Conservation (phyloP, 2,797 vertebrate species). For the Potorous gilbertii region DNA sequence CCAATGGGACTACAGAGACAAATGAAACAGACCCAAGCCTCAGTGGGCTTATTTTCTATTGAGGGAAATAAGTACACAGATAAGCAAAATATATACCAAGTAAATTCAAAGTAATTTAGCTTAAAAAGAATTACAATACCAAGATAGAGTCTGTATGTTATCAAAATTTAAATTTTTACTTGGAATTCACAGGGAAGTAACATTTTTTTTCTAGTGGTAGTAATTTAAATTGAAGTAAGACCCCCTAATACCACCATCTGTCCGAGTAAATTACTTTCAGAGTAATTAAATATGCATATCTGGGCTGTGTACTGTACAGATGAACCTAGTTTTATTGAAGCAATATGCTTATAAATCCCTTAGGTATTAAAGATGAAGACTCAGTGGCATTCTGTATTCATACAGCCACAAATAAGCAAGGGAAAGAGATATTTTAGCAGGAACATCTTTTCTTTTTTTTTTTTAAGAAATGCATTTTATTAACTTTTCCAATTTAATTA, state of each 20-base stretch:
- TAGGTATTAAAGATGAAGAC: conserved; percentile 84
- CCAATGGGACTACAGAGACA: not conserved
- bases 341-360: conserved; percentile 88
- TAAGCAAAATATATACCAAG: conserved; percentile 71
- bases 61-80: not conserved
- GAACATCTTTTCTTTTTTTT: conserved; percentile 75
- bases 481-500: conserved; percentile 79
- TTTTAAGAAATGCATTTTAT: conserved; percentile 77
- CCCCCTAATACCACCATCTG: conserved; percentile 87
- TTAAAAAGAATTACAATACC: conserved; percentile 74
- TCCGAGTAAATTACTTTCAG: conserved; percentile 86
- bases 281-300: conserved; percentile 90
- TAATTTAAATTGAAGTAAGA: conserved; percentile 86
- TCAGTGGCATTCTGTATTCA: conserved; percentile 80
- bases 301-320: conserved; percentile 86
- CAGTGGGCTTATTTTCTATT: not conserved
- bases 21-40: not conserved
- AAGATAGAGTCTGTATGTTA: conserved; percentile 76
- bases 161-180: conserved; percentile 81
- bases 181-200: conserved; percentile 79
- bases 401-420: conserved; percentile 77
- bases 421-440: conserved; percentile 59
- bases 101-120: conserved; percentile 73
- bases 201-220: conserved; percentile 78
- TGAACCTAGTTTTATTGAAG: conserved; percentile 86